Base-by-base conservation (phyloP, 2,888 invertebrate genomes). In the Tachina grossa region DNA sequence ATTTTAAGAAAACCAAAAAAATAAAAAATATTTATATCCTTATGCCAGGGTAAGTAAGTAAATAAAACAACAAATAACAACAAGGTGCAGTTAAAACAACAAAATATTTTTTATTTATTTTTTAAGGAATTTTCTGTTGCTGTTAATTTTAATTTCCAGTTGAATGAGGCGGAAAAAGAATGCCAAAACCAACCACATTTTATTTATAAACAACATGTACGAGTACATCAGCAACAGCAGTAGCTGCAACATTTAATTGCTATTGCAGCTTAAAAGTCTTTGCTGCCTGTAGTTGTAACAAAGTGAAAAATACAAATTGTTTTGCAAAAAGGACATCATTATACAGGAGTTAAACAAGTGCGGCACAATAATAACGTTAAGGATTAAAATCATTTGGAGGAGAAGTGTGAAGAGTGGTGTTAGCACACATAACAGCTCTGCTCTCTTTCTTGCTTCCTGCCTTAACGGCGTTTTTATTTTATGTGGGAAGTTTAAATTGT, bases 151-250 rank as follows among this genome's bases (percentile, higher is more conserved):
- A 84, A 79, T 80, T 80, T 80, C 75, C 84, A 84, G 79, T 80
- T 80, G 80, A 84, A 75, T 84, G 84, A 84, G 75, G 75, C 69
- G 69, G 84, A 80, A 84, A 84, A 83, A 78, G 59, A 66, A 80
- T 66, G 75, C 75, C 75, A 84, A 71, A 59, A 80, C 80, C 75
- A 59, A 80, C 80, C 75, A 76, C 69, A 80, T 43, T 66, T 68
- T 83, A 45, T 43, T 31, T 31, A 31, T 31, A 66, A 83, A 83
- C 72, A 72, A 77, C 57, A 83, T 72, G n/a, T n/a, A 77, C 57
- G 77, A 66, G 19, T 51, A 51, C 47, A 47, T 71, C 59, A 72
- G 19, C 76, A 83, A 5, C 71, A 71, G 16, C 69, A 59, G 22
- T 41, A 53, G 68, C 10, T 0, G 16, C 69, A 76, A 45, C 19